Conservation (phyloP, 2,113 vertebrate genomes). For the Petroica traversi region DNA sequence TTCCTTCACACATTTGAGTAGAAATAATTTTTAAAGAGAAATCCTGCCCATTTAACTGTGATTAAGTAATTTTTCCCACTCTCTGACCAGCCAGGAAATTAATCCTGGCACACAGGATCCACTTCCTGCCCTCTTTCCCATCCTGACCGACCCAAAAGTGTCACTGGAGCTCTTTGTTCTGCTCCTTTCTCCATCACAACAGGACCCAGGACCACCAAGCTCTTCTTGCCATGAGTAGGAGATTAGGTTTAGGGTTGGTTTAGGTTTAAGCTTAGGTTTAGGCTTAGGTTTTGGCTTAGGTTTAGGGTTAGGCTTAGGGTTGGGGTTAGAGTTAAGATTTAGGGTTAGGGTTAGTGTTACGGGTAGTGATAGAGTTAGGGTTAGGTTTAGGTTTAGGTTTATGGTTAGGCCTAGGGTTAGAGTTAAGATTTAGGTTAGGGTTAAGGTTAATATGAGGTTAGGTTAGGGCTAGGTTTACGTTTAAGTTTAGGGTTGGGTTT, state of each 20-base stretch:
- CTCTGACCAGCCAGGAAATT: neutral
- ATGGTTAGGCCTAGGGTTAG: no score
- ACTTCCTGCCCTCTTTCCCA: neutral
- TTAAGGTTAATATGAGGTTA: no score
- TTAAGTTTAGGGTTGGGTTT: no score
- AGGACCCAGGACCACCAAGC: fast-evolving
- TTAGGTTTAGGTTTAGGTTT: no score
- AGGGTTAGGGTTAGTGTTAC: no score
- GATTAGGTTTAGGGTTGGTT: neutral
- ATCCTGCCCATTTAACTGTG: neutral
- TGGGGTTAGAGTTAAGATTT: no score
- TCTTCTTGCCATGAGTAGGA: neutral
- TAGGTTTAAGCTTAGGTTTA: neutral
- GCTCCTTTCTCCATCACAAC: neutral
- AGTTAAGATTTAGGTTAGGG: no score
- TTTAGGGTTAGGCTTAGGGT: no score
- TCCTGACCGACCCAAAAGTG: neutral
- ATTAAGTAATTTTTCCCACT: neutral
- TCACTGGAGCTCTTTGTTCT: neutral
- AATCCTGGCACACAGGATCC: neutral
- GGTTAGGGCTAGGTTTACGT: no score
- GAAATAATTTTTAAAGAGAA: neutral
- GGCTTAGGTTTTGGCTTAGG: neutral
- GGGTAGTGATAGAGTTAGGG: no score
- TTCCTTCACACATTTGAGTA: fast-evolving